These are phyloP conservation scores for Tragelaphus buxtoni DNA, from an alignment of 2,113 vertebrate species.

Conservation along the genomic window DNA sequence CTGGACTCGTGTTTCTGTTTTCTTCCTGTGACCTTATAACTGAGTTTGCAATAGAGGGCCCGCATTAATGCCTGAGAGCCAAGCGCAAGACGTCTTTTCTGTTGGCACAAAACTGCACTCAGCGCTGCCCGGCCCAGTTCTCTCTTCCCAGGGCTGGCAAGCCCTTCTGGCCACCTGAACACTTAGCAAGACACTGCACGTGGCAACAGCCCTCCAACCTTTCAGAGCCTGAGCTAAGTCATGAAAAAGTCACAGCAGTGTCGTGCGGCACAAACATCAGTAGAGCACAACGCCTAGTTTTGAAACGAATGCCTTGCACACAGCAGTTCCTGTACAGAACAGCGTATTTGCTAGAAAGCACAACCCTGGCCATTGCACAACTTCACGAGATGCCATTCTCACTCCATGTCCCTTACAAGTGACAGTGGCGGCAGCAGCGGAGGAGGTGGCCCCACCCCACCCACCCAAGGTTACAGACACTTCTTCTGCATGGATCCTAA, in stretches of 20 bases:
- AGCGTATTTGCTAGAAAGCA: conserved; percentile 65
- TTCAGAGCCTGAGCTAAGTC: conserved; percentile 73
- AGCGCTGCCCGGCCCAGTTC: neutral
- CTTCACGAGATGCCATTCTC: conserved; percentile 9
- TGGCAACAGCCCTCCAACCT: conserved; percentile 22
- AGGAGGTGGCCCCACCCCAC: neutral
- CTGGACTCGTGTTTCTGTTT: neutral
- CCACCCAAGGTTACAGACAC: conserved; percentile 58
- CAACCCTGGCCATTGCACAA: conserved; percentile 58
- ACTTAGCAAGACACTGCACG: conserved; percentile 43
- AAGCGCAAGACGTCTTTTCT: neutral
- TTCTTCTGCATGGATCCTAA: conserved; percentile 62
- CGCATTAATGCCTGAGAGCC: neutral
- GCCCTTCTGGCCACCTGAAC: conserved; percentile 2
- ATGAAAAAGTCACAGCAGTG: conserved; percentile 48
- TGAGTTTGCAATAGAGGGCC: conserved; percentile 11
- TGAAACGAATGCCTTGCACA: conserved; percentile 49
- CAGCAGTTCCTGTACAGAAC: neutral
- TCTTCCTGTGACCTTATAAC: neutral
- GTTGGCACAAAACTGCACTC: neutral
- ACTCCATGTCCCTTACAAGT: conserved; percentile 49
- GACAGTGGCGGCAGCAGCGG: conserved; percentile 26
- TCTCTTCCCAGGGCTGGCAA: neutral
- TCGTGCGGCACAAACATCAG: conserved; percentile 18
- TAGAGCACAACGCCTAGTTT: conserved; percentile 44